Percentiles rank a stretch among this genome's conserved stretches.
phyloP scores from a whole-genome alignment of 2,888 invertebrate species.

The Scaptomyza cyrtandrae region DNA sequence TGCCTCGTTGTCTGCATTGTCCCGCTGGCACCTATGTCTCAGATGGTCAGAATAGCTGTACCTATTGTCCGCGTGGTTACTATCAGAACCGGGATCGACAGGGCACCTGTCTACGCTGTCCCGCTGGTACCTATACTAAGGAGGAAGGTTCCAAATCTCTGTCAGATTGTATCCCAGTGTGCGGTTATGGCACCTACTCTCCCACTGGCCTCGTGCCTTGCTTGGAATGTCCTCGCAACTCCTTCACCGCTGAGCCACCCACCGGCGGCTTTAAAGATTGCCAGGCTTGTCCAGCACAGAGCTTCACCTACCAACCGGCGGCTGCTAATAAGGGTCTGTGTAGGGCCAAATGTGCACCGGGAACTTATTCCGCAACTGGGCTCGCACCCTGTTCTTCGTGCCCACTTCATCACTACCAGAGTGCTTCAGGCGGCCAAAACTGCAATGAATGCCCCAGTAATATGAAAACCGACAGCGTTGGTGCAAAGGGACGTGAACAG shows the following conservation, averaged over 20 bases:
- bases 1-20: conserved; percentile 97
- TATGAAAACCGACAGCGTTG: conserved; percentile 92
- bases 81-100: conserved; percentile 97
- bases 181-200: conserved; percentile 98
- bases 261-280: conserved; percentile 96
- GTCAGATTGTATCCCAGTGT: conserved; percentile 95
- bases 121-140: conserved; percentile 95
- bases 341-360: conserved; percentile 94
- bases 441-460: conserved; percentile 96
- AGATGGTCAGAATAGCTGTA: conserved; percentile 95
- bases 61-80: conserved; percentile 95
- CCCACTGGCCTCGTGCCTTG: conserved; percentile 97
- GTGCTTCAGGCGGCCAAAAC: conserved; percentile 91
- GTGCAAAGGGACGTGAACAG: conserved; percentile 92
- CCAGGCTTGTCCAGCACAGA: conserved; percentile 94
- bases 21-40: conserved; percentile 98
- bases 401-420: conserved; percentile 96
- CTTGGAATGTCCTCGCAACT: conserved; percentile 96
- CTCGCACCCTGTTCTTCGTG: conserved; percentile 97
- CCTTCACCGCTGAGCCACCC: conserved; percentile 94
- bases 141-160: conserved; percentile 95
- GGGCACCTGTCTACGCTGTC: conserved; percentile 95
- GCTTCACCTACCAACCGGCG: conserved; percentile 96
- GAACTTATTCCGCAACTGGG: conserved; percentile 96
- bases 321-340: conserved; percentile 93